A percentile compares a stretch with the other conserved stretches of the same genome.
These are phyloP conservation scores for Ambastaia sidthimunki DNA, from an alignment of 2,797 vertebrate genomes.

Conservation along the genomic window DNA sequence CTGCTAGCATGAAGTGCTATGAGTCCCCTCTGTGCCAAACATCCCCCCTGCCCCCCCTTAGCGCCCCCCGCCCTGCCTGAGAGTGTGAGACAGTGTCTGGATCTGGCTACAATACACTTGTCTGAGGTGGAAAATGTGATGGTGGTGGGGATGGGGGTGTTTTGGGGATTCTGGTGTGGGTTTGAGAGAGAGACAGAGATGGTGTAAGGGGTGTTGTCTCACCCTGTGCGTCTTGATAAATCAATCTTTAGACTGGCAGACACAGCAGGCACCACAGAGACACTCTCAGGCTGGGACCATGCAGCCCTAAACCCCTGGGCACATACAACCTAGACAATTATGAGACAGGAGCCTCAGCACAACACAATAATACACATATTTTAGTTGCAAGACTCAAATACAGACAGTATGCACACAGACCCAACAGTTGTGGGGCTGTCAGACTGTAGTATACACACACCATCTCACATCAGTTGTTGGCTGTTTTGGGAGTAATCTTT, in stretches of 20 bases:
- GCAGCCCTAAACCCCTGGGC: constrained; percentile 26
- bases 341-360: constrained; percentile 18
- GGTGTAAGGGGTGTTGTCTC: constrained; percentile 26
- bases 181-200: constrained; percentile 26
- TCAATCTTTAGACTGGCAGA: constrained; percentile 43
- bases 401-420: constrained; percentile 3
- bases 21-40: constrained; percentile 36
- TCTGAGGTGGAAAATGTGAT: constrained; percentile 34
- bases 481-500: not conserved
- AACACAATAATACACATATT: constrained; percentile 20
- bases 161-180: not conserved
- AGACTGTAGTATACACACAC: not conserved
- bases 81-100: constrained; percentile 47
- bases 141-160: constrained; percentile 6
- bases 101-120: constrained; percentile 41
- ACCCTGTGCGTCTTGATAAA: constrained; percentile 44
- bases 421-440: not conserved
- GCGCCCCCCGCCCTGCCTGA: constrained; percentile 1
- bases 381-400: constrained; percentile 12
- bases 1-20: constrained; percentile 31
- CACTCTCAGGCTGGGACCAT: constrained; percentile 42
- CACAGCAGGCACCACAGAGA: constrained; percentile 12
- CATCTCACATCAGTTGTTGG: not conserved
- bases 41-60: constrained; percentile 1
- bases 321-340: constrained; percentile 34